phyloP scores from a whole-genome alignment of 2,797 vertebrate genomes.

The Platalea minor region DNA sequence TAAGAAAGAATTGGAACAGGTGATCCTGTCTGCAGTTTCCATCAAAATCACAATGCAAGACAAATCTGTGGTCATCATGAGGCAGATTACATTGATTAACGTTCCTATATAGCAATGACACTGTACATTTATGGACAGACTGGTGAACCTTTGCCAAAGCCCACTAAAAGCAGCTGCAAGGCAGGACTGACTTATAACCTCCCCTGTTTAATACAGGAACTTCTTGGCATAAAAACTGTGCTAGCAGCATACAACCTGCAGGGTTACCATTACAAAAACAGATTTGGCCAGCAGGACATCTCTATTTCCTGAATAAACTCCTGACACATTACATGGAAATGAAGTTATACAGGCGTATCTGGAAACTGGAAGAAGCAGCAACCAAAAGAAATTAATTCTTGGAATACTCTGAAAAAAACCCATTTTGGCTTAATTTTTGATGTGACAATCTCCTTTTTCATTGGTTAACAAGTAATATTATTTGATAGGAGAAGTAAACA shows the following conservation, averaged over 20 bases:
- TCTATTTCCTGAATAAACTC: slow-evolving; percentile 67
- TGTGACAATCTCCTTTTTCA: not conserved
- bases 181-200: slow-evolving; percentile 75
- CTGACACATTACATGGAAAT: slow-evolving; percentile 52
- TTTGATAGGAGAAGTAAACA: not conserved
- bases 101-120: slow-evolving; percentile 16
- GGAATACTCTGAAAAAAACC: not conserved
- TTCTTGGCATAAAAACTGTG: slow-evolving; percentile 67
- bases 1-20: not conserved
- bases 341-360: not conserved
- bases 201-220: slow-evolving; percentile 63
- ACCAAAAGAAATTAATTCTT: not conserved
- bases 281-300: slow-evolving; percentile 69
- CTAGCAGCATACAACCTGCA: slow-evolving; percentile 63
- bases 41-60: slow-evolving; percentile 44
- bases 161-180: slow-evolving; percentile 73
- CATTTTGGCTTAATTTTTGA: not conserved
- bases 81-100: slow-evolving; percentile 58
- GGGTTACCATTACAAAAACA: slow-evolving; percentile 72
- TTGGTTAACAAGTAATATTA: not conserved
- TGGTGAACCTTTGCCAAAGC: slow-evolving; percentile 58
- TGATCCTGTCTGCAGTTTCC: not conserved
- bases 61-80: not conserved
- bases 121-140: slow-evolving; percentile 31
- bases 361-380: slow-evolving; percentile 38